Conservation (phyloP, 2,113 vertebrate genomes). For the Gorilla gorilla region DNA sequence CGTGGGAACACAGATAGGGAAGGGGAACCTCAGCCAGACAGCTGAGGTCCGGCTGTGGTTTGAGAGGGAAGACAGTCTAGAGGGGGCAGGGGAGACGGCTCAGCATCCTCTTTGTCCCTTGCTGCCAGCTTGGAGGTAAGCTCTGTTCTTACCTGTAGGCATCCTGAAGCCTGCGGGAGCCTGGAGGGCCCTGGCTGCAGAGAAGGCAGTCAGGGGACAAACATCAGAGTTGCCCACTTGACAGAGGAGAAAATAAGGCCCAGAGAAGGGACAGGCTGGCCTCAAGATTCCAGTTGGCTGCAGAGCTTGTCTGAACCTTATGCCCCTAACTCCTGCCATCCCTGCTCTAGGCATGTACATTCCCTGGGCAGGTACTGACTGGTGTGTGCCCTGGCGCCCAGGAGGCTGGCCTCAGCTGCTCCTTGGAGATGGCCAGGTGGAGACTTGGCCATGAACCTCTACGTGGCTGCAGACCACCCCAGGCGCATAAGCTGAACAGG, state of each 20-base stretch:
- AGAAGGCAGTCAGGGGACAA: background rate
- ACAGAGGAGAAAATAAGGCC: background rate
- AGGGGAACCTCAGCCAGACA: constrained; percentile 36
- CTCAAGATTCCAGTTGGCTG: background rate
- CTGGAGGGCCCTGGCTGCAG: background rate
- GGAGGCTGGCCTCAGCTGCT: background rate
- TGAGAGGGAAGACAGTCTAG: background rate
- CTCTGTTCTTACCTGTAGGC: background rate
- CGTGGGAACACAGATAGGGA: background rate
- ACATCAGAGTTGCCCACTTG: background rate
- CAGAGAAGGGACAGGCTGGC: background rate
- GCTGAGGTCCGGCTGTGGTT: background rate
- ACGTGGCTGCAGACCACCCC: background rate
- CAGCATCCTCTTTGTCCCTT: background rate
- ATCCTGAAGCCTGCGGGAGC: background rate
- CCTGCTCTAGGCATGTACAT: background rate
- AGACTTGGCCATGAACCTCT: background rate
- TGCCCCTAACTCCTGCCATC: background rate
- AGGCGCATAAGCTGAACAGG: background rate
- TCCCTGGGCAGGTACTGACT: background rate
- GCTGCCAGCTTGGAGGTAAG: background rate
- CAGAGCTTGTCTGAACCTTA: background rate
- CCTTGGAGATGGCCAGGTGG: too few species aligned
- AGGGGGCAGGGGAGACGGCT: background rate
- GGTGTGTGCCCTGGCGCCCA: too few species aligned